These are phyloP conservation scores for Grammomys surdaster DNA, from an alignment of 2,113 vertebrate genomes.

Conservation along the genomic window DNA sequence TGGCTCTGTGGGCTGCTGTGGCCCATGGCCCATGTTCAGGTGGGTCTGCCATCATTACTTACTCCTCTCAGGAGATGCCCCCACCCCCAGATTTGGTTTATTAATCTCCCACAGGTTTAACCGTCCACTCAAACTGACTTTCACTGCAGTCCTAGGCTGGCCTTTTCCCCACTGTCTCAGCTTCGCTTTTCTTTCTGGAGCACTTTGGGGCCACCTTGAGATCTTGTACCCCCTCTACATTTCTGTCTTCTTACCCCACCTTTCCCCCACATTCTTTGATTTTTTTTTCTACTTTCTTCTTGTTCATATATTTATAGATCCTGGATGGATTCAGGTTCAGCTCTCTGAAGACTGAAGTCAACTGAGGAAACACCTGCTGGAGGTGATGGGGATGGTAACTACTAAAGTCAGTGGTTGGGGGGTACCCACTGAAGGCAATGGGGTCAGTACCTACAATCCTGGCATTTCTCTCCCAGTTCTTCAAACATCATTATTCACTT, in stretches of 20 bases:
- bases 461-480: background rate
- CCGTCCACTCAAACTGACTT: background rate
- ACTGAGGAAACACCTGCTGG: background rate
- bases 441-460: too few relatives aligned
- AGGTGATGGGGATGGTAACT: background rate
- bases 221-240: background rate
- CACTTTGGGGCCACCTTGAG: background rate
- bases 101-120: background rate
- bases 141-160: background rate
- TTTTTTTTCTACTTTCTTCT: background rate
- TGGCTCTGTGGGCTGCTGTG: background rate
- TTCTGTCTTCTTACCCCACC: background rate
- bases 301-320: background rate
- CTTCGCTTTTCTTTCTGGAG: background rate
- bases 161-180: background rate
- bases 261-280: background rate
- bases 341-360: background rate
- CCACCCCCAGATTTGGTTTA: background rate
- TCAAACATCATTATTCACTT: background rate
- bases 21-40: background rate
- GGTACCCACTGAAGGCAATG: background rate
- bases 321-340: background rate
- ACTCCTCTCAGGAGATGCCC: background rate
- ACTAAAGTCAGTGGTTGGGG: background rate
- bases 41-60: background rate